Base-by-base conservation (phyloP, 2,797 vertebrate species). In the Sebastes ruberrimus region DNA sequence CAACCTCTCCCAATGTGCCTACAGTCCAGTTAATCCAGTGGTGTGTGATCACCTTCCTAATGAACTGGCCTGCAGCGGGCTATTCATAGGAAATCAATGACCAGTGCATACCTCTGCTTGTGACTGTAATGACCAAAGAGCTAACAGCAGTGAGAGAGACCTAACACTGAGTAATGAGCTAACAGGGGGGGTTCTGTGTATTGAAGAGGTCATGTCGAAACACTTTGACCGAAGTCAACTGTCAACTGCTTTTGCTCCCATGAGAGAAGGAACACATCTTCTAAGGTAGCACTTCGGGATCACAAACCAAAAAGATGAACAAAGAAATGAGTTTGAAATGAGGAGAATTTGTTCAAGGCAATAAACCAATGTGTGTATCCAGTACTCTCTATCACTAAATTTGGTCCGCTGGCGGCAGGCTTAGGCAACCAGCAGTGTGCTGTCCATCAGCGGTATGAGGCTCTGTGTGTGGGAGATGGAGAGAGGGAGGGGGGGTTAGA, bases 31-130 rank as follows among this genome's bases (percentile, higher is more conserved):
- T 94, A 94, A 94, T 93, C 86, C 85, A 90, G 86, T 80, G 81
- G 86, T 86, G 74, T 86, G 83, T 82, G 80, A 90, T 78, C 83
- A 76, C 84, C 86, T 85, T 78, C 83, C 80, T 92, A 90, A 94
- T 93, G 91, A 94, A 94, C 90, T 92, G 82, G 83, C 90, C 88
- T 72, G 85, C 87, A 91, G 90, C 91, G 82, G 78, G 83, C 82
- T 86, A 84, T 88, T 91, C 92, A 94, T 84, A 91, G 92, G 88
- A 95, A 96, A 95, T 95, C 95, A 95, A 96, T 96, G 92, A 71
- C 74, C 63, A 81, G 81, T 86, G 88, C 84, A 87, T 79, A 83
- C 84, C 91, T 88, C 86, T 84, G 81, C 87, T 86, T 88, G 89
- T 86, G 91, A 89, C 84, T 86, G 87, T 88, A 93, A 91, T 88